Base-by-base conservation (phyloP, 1,140 invertebrate species). In the Drosophila ficusphila region DNA sequence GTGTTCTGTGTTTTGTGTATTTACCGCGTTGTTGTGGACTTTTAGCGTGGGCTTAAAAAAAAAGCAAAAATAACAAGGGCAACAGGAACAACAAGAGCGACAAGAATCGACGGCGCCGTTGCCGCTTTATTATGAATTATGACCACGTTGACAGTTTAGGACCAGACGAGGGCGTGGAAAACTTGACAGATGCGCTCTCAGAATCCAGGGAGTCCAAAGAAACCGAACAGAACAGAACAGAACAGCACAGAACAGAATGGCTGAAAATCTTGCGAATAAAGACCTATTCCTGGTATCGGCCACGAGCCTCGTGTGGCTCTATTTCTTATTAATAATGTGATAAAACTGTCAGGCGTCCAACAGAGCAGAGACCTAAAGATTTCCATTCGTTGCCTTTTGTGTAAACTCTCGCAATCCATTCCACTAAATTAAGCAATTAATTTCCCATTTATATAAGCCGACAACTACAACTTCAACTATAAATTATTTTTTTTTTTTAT, bases 251-350 rank as follows among this genome's bases (percentile, higher is more conserved):
- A n/a, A n/a, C 39, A 9, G 18, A 44, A 16, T 31, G 12, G n/a
- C 42, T 27, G 48, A 57, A 83, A 51, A 64, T 62, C 18, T 49
- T 64, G 53, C 39, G 44, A 77, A 68, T 71, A 58, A 53, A 58
- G 42, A 70, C 36, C 42, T 57, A 75, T 86, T 86, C 81, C 76
- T 74, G 82, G 81, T 86, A 86, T 86, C 71, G 67, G 58, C 49
- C 47, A 48, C 47, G 25, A 52, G 44, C 29, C 27, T 61, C 48
- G 25, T 31, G n/a, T 61, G 57, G 81, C 81, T 85, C 72, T 76
- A 88, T 79, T 86, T 86, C 82, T 86, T 88, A 86, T 86, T 86
- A 86, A 86, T 86, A 86, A 86, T 88, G 81, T 88, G 82, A 86
- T 86, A 88, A 86, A 86, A 81, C 81, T 86, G 81, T 85, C 81